Conservation (phyloP, 2,797 vertebrate genomes). For the Rhabdophis nuchalis region DNA sequence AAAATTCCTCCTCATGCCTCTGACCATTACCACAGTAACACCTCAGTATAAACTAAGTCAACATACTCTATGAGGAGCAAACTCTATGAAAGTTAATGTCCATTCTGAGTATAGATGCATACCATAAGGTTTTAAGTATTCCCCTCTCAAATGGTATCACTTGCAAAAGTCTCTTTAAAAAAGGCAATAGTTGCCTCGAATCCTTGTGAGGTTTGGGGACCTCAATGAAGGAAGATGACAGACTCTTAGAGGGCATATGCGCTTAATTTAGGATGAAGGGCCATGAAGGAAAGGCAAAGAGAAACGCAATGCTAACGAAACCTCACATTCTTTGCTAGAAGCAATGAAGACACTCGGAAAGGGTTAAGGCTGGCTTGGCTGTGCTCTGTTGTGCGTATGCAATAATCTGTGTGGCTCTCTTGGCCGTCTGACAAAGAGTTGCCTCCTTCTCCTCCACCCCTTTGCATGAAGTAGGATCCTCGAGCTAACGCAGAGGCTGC, state of each 20-base stretch:
- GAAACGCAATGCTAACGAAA: background rate
- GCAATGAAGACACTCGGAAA: constrained; percentile 44
- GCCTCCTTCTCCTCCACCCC: constrained; percentile 50
- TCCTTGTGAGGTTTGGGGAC: constrained; percentile 39
- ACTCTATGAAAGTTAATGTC: background rate
- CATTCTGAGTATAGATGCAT: background rate
- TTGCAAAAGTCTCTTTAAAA: background rate
- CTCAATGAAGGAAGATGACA: constrained; percentile 13
- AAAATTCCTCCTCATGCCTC: background rate
- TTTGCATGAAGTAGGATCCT: constrained; percentile 82
- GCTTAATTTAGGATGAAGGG: background rate
- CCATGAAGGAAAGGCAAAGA: background rate
- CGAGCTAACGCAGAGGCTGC: constrained; percentile 81
- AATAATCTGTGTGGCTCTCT: constrained; percentile 72
- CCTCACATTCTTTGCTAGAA: background rate
- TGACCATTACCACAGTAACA: background rate
- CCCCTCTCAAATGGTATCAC: background rate
- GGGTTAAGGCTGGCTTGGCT: constrained; percentile 72
- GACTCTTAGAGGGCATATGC: background rate
- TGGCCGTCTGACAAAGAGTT: constrained; percentile 73
- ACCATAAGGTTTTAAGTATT: background rate
- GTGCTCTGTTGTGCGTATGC: constrained; percentile 68
- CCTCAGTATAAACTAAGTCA: background rate
- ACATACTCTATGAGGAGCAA: background rate
- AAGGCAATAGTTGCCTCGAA: background rate